Base-by-base conservation (phyloP, 2,888 invertebrate genomes). In the Pandemis corylana region DNA sequence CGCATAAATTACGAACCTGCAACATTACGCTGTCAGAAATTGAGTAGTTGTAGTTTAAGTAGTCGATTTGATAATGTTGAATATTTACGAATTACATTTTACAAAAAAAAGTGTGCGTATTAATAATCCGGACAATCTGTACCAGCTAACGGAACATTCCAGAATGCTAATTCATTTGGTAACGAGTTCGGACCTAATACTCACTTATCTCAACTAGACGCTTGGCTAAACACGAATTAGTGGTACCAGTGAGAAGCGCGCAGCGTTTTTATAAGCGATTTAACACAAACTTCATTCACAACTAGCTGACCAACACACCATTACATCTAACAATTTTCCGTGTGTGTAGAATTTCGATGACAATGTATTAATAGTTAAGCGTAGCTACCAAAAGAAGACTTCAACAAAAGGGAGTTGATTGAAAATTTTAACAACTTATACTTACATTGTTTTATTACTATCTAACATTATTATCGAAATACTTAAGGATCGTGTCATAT, bases 151-250 rank as follows among this genome's bases (percentile, higher is more conserved):
- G 86, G 85, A 84, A 86, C 78, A 82, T 76, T 78, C 86, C 81
- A 84, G 85, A 86, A 86, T 85, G 85, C 84, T 85, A 86, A 87
- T 86, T 83, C 78, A 80, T 81, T 83, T 82, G 82, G 84, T 85
- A 85, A 84, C 82, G 82, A 86, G 85, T 71, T 67, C 71, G 70
- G 59, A 75, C 70, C 75, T 84, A 86, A 88, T 89, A 87, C 84
- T 84, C 86, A 88, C 88, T 89, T 89, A 89, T 88, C 84, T 87
- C 84, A 81, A 82, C 80, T 81, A 81, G 78, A 80, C 79, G 78
- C 78, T 78, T 78, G 78, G 77, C 78, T 79, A 82, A 83, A 82
- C 82, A 82, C 79, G 85, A 85, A 80, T 82, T 80, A 83, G 79
- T 83, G 83, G 80, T 81, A 78, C 84, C 83, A 85, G 85, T 82